Conservation (phyloP, 1,140 invertebrate species). For the Aphaenogaster rudis region DNA sequence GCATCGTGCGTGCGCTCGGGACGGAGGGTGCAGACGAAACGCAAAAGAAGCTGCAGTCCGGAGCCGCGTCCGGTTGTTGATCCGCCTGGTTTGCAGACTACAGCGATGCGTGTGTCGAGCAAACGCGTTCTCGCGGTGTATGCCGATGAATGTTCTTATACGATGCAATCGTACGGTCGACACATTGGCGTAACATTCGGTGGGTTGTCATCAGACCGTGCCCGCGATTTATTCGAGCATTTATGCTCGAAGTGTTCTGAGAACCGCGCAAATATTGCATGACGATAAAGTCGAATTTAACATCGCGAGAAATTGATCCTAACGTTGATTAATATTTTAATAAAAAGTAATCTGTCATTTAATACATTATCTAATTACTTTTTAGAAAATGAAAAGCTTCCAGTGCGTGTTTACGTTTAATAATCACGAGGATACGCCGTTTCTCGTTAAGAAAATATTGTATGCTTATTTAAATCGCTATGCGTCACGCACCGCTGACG, state of each 20-base stretch:
- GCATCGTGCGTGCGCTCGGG: constrained; percentile 1
- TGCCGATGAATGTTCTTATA: constrained; percentile 65
- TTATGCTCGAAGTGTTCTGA: not conserved
- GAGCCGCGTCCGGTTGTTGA: constrained; percentile 71
- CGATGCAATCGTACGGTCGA: constrained; percentile 58
- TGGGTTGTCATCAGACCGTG: not conserved
- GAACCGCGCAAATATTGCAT: not conserved
- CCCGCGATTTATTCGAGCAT: not conserved
- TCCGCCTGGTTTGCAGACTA: constrained; percentile 56
- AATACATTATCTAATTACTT: not conserved
- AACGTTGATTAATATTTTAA: not conserved
- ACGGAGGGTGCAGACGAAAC: constrained; percentile 42
- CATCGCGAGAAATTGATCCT: not conserved
- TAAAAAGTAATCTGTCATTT: not conserved
- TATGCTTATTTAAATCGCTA: constrained; percentile 43
- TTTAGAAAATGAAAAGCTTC: not conserved
- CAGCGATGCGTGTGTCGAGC: constrained; percentile 61
- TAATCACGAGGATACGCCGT: not conserved
- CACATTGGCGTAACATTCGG: constrained; percentile 62
- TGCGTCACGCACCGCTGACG: constrained; percentile 60
- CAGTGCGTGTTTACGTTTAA: not conserved
- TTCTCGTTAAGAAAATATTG: constrained; percentile 16
- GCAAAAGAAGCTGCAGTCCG: constrained; percentile 60
- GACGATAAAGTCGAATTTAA: not conserved
- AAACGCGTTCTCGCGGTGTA: constrained; percentile 55